Evolutionary conservation across 2,797 vertebrate species (phyloP).

Genomic region (Babyrousa celebensis): DNA sequence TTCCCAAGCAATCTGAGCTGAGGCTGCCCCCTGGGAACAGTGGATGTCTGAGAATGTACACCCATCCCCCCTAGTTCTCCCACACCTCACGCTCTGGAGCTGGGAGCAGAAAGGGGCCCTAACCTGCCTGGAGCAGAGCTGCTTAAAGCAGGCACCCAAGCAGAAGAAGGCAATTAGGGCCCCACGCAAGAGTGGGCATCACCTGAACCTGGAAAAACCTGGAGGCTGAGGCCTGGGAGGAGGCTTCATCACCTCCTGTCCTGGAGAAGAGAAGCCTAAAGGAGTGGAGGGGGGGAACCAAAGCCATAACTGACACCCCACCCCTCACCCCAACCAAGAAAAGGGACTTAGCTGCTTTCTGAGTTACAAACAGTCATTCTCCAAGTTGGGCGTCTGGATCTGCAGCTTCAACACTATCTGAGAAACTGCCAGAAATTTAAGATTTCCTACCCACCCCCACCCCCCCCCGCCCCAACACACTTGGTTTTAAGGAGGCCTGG

Average conservation of each 20-base stretch:
- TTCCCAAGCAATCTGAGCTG: neutral
- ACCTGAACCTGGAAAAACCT: neutral
- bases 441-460: accelerated
- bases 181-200: neutral
- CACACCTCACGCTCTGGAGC: neutral
- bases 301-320: neutral
- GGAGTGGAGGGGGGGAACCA: no score
- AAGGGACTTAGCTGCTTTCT: neutral
- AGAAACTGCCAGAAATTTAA: neutral
- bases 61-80: no score
- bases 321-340: no score
- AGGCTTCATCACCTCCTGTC: neutral
- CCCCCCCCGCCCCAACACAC: no score
- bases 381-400: neutral
- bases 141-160: neutral
- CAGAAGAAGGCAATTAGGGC: neutral
- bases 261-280: neutral
- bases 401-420: neutral
- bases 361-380: neutral
- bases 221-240: neutral
- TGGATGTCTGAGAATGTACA: neutral
- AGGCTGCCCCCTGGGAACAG: neutral
- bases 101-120: neutral
- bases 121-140: no score
- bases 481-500: neutral